Base-by-base conservation (phyloP, 2,888 invertebrate species). In the Calameuta filiformis region DNA sequence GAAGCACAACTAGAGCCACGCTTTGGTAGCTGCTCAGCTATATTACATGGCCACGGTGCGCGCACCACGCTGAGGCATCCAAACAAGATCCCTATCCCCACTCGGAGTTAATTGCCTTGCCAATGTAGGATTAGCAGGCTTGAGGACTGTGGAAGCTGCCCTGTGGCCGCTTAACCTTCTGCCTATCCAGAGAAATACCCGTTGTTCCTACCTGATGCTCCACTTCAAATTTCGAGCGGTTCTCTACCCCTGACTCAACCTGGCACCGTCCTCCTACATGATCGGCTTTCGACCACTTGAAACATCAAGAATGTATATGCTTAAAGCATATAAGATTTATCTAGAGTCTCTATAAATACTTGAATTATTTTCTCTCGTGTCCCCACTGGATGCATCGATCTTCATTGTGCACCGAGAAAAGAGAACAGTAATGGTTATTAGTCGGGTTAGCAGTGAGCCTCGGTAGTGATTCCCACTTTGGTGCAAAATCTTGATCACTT, bases 51-150 rank as follows among this genome's bases (percentile, higher is more conserved):
- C 71, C 73, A 56, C 23, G 79, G 79, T 77, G 80, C 81, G 74
- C 74, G 12, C 74, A 34, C 35, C 74, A 81, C 78, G 79, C 79
- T 79, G 78, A 81, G 79, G 81, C 82, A 83, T 81, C 79, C 81
- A 86, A 88, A 83, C 85, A 82, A 81, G 81, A 84, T 82, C 79
- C 83, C 83, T 83, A 85, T 85, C 83, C 86, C 81, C 84, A 81
- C 83, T 82, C 81, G 77, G 82, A 88, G 87, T 89, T 89, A 88
- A 89, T 89, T 89, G 86, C 85, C 87, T 87, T 84, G 87, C 87
- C 87, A 86, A 88, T 88, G 88, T 85, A 82, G 87, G 87, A 88
- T 88, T 88, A 88, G 84, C 82, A 77, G 81, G 75, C 83, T 77
- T 77, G 80, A 78, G 79, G 82, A 81, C 80, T 85, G 35, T 30